phyloP scores from a whole-genome alignment of 2,888 invertebrate genomes.

The Synanthedon formicaeformis region DNA sequence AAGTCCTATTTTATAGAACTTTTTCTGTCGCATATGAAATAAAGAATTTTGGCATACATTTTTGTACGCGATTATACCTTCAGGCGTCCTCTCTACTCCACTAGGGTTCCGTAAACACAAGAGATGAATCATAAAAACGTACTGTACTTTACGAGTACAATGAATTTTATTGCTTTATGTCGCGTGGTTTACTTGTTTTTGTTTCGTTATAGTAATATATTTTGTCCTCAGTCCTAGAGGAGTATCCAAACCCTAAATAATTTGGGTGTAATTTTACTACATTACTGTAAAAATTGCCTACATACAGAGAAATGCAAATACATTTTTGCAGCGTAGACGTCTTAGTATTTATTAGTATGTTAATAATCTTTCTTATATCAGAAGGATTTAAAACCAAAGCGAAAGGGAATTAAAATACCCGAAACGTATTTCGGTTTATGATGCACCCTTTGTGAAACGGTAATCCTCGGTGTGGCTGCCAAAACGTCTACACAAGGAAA shows the following conservation, averaged over 20 bases:
- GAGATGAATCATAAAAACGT: slow-evolving; percentile 66
- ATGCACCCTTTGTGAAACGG: slow-evolving; percentile 26
- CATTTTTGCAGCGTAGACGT: no score
- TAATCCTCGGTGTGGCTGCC: slow-evolving; percentile 50
- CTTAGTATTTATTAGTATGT: no score
- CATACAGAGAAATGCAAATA: no score
- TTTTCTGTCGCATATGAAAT: no score
- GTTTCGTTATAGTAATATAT: background rate
- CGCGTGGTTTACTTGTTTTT: background rate
- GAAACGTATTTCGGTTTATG: slow-evolving; percentile 9
- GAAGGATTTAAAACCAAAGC: background rate
- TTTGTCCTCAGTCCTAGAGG: no score
- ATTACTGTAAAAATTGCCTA: no score
- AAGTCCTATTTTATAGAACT: no score
- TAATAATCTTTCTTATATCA: background rate
- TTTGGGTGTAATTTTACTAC: no score
- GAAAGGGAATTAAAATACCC: slow-evolving; percentile 3
- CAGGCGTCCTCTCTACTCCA: slow-evolving; percentile 10
- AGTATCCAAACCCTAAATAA: no score
- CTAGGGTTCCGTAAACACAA: slow-evolving; percentile 47
- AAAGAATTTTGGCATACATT: background rate
- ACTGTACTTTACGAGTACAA: slow-evolving; percentile 60
- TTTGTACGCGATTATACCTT: slow-evolving; percentile 31
- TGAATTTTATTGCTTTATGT: slow-evolving; percentile 41
- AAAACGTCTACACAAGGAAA: slow-evolving; percentile 47